Base-by-base conservation (phyloP, 2,113 vertebrate genomes). In the Ictalurus furcatus region DNA sequence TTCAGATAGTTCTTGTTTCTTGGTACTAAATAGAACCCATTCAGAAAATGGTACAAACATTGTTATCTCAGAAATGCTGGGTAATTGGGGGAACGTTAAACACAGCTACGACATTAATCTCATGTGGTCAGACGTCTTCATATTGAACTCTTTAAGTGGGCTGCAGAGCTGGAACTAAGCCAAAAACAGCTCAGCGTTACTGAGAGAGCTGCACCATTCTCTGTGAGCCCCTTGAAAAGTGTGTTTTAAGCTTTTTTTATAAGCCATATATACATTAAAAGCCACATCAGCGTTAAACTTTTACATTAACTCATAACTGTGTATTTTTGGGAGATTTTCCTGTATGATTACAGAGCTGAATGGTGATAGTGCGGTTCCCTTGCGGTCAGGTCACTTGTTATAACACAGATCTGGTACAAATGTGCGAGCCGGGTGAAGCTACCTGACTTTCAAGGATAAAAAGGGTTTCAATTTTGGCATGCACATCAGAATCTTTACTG, bases 191-290 rank as follows among this genome's bases (percentile, higher is more conserved):
- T 71, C 40, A 28, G 58, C 56, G 67, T 87, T 85, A 11, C 9
- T 82, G 93, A 93, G 93, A 87, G 92, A 94, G 92, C 93, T 83
- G 19, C 23, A 52, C 19, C 56, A 86, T 74, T 90, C 71, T 28
- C 25, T 80, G 54, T 87, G 37, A 54, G 61, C 74, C 21, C 83
- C 7, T 76, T 28, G 83, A 81, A 90, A 91, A 92, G 90, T 67
- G 90, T 80, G 80, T 89, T 61, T 89, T 78, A 84, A 90, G 84
- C 88, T 76, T 90, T 91, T 91, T 93, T 65, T 48, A 88, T 87
- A 89, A n/a, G n/a, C 85, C 87, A 82, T 88, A 90, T 94, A 95
- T 93, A 85, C 79, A 89, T 40, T 90, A 21, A 92, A 92, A 89
- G 90, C 90, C 90, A 82, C 80, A 63, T 85, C 83, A 16, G 0